phyloP scores from a whole-genome alignment of 1,140 invertebrate genomes.

The Eurosta solidaginis region DNA sequence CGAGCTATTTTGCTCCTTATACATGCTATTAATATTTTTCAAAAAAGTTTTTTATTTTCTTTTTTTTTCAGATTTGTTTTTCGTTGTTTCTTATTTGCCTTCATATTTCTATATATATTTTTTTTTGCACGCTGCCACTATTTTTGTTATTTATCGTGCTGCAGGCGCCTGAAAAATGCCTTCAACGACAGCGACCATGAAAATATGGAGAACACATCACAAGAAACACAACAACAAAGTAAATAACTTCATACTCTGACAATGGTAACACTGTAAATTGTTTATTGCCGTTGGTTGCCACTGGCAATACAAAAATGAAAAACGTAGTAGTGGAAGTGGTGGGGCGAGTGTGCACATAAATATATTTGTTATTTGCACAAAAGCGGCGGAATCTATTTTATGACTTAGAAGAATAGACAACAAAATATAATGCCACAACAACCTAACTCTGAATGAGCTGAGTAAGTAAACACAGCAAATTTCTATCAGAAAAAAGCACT shows the following conservation, averaged over 20 bases:
- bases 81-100: not conserved
- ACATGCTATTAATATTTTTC: not conserved
- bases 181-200: conserved; percentile 3
- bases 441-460: no score
- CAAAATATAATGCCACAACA: no score
- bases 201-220: not conserved
- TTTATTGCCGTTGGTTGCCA: not conserved
- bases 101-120: not conserved
- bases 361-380: not conserved
- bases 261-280: not conserved
- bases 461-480: no score
- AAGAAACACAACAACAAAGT: conserved; percentile 4
- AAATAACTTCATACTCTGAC: conserved; percentile 21
- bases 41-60: no score
- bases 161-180: not conserved
- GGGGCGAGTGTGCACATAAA: not conserved
- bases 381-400: no score
- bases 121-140: not conserved
- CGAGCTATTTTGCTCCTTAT: not conserved
- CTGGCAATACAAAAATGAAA: not conserved
- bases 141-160: conserved; percentile 22
- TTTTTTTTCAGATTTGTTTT: not conserved
- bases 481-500: no score
- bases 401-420: no score
- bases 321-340: not conserved